Evolutionary conservation across 2,113 vertebrate genomes (phyloP).

Genomic region (human (Homo sapiens)): DNA sequence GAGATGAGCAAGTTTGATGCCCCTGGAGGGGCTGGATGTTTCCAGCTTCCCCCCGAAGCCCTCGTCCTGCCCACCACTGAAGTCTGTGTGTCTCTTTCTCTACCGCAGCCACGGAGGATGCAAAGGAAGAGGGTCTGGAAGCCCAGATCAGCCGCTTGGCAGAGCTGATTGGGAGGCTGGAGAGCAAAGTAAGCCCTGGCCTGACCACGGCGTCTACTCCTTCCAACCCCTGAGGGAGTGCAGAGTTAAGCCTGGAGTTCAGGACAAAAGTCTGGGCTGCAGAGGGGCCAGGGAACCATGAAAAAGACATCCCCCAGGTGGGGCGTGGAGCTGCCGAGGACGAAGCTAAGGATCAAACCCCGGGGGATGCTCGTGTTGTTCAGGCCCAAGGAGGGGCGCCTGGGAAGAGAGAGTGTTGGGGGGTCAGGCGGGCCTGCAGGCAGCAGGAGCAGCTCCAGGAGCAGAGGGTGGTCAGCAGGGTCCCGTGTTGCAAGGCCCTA

Average conservation of each 20-base stretch:
- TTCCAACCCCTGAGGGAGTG: rapidly evolving
- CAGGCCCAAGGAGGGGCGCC: background rate
- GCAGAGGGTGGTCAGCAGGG: background rate
- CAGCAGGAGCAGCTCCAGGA: background rate
- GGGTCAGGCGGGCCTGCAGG: background rate
- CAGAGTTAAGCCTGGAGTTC: rapidly evolving
- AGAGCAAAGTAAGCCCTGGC: slow-evolving; percentile 90
- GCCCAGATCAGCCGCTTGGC: slow-evolving; percentile 95
- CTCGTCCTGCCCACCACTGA: rapidly evolving
- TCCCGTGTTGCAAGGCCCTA: rapidly evolving
- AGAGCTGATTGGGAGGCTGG: slow-evolving; percentile 94
- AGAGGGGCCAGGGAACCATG: background rate
- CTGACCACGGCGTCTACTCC: rapidly evolving
- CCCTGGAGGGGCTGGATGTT: background rate
- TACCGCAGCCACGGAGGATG: slow-evolving; percentile 82
- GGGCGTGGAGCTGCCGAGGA: rapidly evolving
- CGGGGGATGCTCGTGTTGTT: rapidly evolving
- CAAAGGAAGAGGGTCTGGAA: slow-evolving; percentile 93
- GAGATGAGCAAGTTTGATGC: rapidly evolving
- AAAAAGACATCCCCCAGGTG: background rate
- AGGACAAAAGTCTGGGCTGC: background rate
- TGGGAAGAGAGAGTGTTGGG: background rate
- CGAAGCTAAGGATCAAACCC: rapidly evolving
- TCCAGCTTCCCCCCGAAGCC: rapidly evolving
- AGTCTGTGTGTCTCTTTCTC: background rate